Conservation (phyloP, 2,888 invertebrate genomes). For the Diarsia dahlii region DNA sequence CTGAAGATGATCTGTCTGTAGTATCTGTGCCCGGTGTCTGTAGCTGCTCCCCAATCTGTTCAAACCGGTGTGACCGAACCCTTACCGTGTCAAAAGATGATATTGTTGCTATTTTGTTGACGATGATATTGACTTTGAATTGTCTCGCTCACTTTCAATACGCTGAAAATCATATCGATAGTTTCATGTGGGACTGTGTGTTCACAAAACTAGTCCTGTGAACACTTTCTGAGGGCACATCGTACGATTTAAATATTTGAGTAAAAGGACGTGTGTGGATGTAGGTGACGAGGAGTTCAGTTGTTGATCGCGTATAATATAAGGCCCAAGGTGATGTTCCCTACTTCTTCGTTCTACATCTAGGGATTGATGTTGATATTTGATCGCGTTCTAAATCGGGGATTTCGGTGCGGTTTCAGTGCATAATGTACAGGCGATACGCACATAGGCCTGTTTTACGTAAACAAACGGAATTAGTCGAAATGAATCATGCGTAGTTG, state of each 20-base stretch:
- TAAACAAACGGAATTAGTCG: conserved; percentile 1
- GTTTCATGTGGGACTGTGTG: background rate
- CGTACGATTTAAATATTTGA: background rate
- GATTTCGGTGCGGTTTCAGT: background rate
- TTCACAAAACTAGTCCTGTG: background rate
- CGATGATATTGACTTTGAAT: background rate
- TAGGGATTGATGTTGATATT: background rate
- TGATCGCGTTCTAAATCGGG: background rate
- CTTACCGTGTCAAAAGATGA: background rate
- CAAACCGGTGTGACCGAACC: background rate
- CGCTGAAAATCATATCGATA: background rate
- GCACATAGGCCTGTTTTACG: background rate
- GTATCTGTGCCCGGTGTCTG: background rate
- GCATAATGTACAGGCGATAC: background rate
- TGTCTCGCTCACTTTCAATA: background rate
- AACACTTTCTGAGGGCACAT: background rate
- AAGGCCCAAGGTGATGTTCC: background rate
- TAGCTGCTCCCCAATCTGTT: background rate
- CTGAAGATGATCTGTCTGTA: too few species aligned
- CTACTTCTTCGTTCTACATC: background rate
- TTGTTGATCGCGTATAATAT: background rate
- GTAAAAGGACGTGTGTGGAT: background rate
- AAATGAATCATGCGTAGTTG: background rate
- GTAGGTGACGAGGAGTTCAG: background rate
- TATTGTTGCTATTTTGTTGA: background rate